Evolutionary conservation across 2,888 invertebrate genomes (phyloP), one percentile per base, ranked within the genome.

Genomic region (Lepetodrilus schrolli): DNA sequence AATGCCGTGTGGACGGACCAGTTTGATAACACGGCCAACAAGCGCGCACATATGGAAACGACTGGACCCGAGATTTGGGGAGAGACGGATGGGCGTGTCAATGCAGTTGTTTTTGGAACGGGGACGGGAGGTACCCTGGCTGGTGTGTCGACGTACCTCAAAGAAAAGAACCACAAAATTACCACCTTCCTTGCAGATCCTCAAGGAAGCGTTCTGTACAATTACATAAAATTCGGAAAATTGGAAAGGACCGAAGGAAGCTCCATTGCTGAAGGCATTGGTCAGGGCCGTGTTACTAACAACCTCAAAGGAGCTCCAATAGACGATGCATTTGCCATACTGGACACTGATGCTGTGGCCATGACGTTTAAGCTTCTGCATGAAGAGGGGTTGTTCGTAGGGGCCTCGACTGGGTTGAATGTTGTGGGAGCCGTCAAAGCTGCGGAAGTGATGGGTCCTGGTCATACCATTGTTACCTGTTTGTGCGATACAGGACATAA

Each of bases 1-100:
- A 90, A 90, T 81, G 87, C 90, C 10, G 87, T 88, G 0, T 90
- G 90, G 90, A 90, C 90, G 2, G 88, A 90, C 77, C 90, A 90
- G 83, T 90, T 90, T 86, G 90, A 90, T 72, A 90, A 90, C 76
- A 84, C 82, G 17, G 90, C 90, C 0, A 90, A 90, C 74, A 82
- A 84, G 72, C 79, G 72, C 34, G 90, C 90, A 5, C 90, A 90
- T 72, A 84, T 88, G 43, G 89, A 88, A 66, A 90, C 90, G 7
- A 90, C 90, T 20, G 90, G 90, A 8, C 90, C 90, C 26, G 90
- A 90, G 79, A 90, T 90, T 26, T 90, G 90, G 90, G 73, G 82
- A 30, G 86, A 90, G 70, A 90, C 90, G 26, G 86, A 80, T 48
- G 90, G 90, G 1, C 87, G 85, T 76, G 88, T 90, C 13, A 82